Base-by-base conservation (phyloP, 2,797 vertebrate species). In the Megalops cyprinoides region DNA sequence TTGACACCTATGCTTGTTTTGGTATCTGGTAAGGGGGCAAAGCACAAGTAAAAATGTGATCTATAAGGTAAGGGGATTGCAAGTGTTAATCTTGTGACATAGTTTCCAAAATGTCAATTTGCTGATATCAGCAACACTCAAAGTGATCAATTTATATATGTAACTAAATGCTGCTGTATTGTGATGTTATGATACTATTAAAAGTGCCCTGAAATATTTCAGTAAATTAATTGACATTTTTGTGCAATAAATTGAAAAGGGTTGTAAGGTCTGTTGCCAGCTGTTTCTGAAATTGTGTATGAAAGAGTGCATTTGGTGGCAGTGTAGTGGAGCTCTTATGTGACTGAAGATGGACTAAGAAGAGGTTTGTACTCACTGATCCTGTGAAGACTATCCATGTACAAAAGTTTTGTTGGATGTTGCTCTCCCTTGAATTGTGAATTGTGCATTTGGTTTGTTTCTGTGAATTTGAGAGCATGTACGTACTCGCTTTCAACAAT, bases 211-310 rank as follows among this genome's bases (percentile, higher is more conserved):
- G n/a, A 73, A 82, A 78, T 60, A 73, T 78, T 74, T 78, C 74
- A 76, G 65, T 77, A 76, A 71, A 73, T 78, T 78, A 51, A 58
- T 78, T 73, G 81, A 78, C 76, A 53, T 58, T 78, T 76, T 67
- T 71, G 53, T 82, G 81, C 81, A 82, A 78, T 77, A 82, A 82
- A 81, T 81, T 53, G 31, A 76, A 51, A 76, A 53, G 74, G 75
- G 75, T 71, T 53, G 60, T 55, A 81, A 81, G 74, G 80, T 87
- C 88, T 85, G 74, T 76, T 67, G 77, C 46, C 49, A 58, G 81
- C 37, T 39, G 60, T 85, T 83, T 74, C 88, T 88, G 74, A 51
- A 42, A 49, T 78, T 73, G 56, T 34, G 44, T 67, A 42, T 48
- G 80, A 44, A 81, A 76, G 74, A 81, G 65, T 80, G 69, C 73